Conservation (phyloP, 2,888 invertebrate genomes). For the Clostera curtula region DNA sequence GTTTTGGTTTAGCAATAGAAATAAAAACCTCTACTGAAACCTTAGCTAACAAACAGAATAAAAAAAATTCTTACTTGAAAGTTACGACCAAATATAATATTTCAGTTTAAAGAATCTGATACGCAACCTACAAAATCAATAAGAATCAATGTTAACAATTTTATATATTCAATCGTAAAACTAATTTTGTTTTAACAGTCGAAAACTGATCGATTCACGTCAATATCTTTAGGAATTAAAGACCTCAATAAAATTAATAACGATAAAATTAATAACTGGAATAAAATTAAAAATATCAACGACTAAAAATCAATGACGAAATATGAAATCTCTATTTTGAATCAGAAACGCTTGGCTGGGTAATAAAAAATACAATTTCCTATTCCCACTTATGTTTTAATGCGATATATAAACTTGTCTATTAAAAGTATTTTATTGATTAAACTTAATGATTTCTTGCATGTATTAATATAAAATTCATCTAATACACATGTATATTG, state of each 20-base stretch:
- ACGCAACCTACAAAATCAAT: slow-evolving; percentile 1
- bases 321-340: slow-evolving; percentile 30
- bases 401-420: slow-evolving; percentile 31
- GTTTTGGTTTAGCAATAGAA: no score
- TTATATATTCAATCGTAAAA: slow-evolving; percentile 9
- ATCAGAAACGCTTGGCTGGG: slow-evolving; percentile 18
- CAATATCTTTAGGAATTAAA: slow-evolving; percentile 16
- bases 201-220: slow-evolving; percentile 8
- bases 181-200: slow-evolving; percentile 7
- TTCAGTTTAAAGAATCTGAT: neutral
- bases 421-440: slow-evolving; percentile 51
- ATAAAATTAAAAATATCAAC: slow-evolving; percentile 15
- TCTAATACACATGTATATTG: slow-evolving; percentile 47
- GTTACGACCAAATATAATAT: neutral
- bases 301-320: slow-evolving; percentile 16
- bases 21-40: no score
- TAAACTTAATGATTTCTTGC: slow-evolving; percentile 45
- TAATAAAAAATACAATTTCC: slow-evolving; percentile 42
- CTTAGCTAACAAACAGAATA: no score
- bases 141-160: neutral
- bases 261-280: slow-evolving; percentile 19
- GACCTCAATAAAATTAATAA: slow-evolving; percentile 21
- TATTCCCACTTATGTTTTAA: slow-evolving; percentile 39
- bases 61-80: no score
- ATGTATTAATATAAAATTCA: slow-evolving; percentile 47